phyloP scores from a whole-genome alignment of 2,888 invertebrate genomes.

The Noctua fimbriata region DNA sequence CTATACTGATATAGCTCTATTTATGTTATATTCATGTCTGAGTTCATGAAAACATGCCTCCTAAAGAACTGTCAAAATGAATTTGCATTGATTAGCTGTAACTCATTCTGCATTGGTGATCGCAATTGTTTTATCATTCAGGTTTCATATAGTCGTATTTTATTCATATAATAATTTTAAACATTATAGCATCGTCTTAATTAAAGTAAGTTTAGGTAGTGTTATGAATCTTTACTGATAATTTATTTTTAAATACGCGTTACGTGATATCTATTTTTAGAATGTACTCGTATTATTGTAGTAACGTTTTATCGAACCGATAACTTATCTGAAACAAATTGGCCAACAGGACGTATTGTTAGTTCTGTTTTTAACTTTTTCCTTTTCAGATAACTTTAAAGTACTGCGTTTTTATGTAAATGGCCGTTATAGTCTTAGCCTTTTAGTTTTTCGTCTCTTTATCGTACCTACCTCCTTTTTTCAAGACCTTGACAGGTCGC shows the following conservation, averaged over 20 bases:
- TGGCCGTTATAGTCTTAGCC: no score
- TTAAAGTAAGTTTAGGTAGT: not conserved
- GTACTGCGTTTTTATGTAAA: no score
- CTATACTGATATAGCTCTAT: not conserved
- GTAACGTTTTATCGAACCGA: constrained; percentile 25
- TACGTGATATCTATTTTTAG: constrained; percentile 35
- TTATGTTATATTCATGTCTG: not conserved
- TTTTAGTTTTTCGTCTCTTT: no score
- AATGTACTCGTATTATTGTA: constrained; percentile 14
- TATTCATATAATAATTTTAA: not conserved
- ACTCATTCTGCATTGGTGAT: not conserved
- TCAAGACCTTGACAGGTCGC: no score
- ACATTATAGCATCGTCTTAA: not conserved
- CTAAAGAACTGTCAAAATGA: not conserved
- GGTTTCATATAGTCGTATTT: not conserved
- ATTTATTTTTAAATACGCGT: constrained; percentile 32
- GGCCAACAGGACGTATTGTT: not conserved
- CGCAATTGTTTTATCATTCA: not conserved
- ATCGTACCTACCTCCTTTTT: no score
- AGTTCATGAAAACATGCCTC: not conserved
- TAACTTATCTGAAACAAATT: constrained; percentile 35
- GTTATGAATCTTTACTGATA: constrained; percentile 28
- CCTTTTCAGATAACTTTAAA: constrained; percentile 8
- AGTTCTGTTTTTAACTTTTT: constrained; percentile 13
- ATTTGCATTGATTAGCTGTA: not conserved